Evolutionary conservation across 2,113 vertebrate genomes (phyloP), one percentile per base, ranked within the genome.

Genomic region (Ptilorrhoa leucosticta): DNA sequence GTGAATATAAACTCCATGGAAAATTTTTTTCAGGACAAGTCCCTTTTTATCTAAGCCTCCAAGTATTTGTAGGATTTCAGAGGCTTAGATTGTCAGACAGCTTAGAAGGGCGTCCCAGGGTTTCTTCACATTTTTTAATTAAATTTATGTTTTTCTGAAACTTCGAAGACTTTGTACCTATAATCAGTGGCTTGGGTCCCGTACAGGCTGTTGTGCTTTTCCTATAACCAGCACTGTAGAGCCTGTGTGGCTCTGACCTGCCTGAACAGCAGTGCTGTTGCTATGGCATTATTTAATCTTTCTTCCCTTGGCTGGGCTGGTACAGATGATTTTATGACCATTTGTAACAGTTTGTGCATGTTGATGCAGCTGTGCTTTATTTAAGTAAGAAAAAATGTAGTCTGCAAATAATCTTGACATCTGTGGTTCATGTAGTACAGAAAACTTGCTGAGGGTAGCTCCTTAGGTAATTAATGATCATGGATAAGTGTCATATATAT

Each of bases 361-460:
- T 95, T 97, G 94, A 87, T 53, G 42, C 95, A 95, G 94, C 92
- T 96, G 92, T 75, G 80, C 88, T 94, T 86, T 94, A 81, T 95
- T 92, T 92, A 75, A 96, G 88, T 53, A 85, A 84, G 71, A 83
- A 91, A 72, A 95, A 94, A 89, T 65, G 72, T 61, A 81, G 92
- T 90, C 84, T 90, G 78, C 87, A 89, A 91, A 70, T 89, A 70
- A 72, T 63, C 88, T 81, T 89, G 83, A 87, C 90, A 96, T 57
- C 72, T 92, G 94, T 71, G 64, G 60, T 78, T 94, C 69, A 31
- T 71, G 37, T 83, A 58, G 22, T 53, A n/a, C 44, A 20, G 92
- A 42, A 56, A 71, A 71, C 63, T 68, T 80, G 83, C 71, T 57
- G 61, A 83, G 85, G 39, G 82, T 90, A 45, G 89, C 60, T 90